phyloP scores from a whole-genome alignment of 2,888 invertebrate genomes.

The Tenthredo mesomela region DNA sequence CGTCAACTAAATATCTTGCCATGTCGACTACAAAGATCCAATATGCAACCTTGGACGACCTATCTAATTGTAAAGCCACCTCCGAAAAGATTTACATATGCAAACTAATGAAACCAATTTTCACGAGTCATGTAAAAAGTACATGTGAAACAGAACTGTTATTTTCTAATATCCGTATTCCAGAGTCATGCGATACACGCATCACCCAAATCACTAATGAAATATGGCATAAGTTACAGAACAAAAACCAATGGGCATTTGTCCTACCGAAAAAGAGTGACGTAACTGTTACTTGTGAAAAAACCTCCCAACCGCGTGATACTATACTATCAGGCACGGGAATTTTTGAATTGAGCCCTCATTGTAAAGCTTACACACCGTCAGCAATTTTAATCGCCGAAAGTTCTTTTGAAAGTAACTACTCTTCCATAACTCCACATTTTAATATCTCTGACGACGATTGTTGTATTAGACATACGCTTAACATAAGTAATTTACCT shows the following conservation, averaged over 20 bases:
- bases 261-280: no score
- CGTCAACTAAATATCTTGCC: conserved; percentile 26
- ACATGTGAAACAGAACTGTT: conserved; percentile 50
- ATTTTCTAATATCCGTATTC: background rate
- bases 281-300: background rate
- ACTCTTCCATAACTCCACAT: background rate
- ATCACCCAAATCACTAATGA: background rate
- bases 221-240: background rate
- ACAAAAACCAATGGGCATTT: conserved; percentile 19
- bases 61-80: no score
- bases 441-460: background rate
- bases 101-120: no score
- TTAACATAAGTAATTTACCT: background rate
- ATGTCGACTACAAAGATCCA: conserved; percentile 37
- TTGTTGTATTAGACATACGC: background rate
- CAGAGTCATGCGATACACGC: background rate
- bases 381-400: conserved; percentile 4
- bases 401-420: conserved; percentile 1
- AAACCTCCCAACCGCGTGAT: background rate
- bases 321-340: background rate
- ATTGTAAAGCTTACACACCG: conserved; percentile 6
- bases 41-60: background rate
- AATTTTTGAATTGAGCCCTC: background rate
- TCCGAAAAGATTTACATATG: no score
- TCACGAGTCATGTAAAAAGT: conserved; percentile 10